Base-by-base conservation (phyloP, 2,888 invertebrate genomes). In the Endotricha flammealis region DNA sequence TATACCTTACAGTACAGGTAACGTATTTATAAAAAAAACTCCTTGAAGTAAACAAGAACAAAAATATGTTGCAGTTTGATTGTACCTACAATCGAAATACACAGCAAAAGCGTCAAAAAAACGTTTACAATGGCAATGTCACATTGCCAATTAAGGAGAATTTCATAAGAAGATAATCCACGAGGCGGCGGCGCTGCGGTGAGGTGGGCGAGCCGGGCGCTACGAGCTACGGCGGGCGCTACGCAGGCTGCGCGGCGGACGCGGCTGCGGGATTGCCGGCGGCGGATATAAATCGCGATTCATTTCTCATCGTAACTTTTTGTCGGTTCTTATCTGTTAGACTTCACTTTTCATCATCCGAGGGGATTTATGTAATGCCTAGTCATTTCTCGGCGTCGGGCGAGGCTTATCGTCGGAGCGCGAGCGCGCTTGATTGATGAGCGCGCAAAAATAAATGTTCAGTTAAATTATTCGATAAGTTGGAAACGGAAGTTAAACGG, bases 401-500 rank as follows among this genome's bases (percentile, higher is more conserved):
- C 80, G 77, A 66, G 81, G 82, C 81, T 85, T 86, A 81, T 86
- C 86, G 82, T 76, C 65, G 74, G 70, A 71, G 76, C 79, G 78
- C 74, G 75, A 72, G 80, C 75, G 76, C 77, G 71, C 83, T 87
- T 87, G 87, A 87, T 87, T 87, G 87, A 87, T 87, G 87, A 86
- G 83, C 85, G 85, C 82, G 87, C 86, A 87, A 86, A 87, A 87
- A 87, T 87, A 87, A 87, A 87, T 87, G 87, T 85, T 87, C 82
- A 87, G 82, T 87, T 87, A 87, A 87, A 87, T 87, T 87, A 87
- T 87, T 87, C 87, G 87, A 87, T 87, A 87, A 87, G 87, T 87
- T 87, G 81, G 76, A 83, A 87, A 86, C 85, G 87, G 85, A 87
- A 87, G 87, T 87, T 87, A 87, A 87, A 86, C 82, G 85, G 81